Evolutionary conservation across 2,797 vertebrate species (phyloP), one percentile per base, ranked within the genome.

Genomic region (Eleutherodactylus coqui): DNA sequence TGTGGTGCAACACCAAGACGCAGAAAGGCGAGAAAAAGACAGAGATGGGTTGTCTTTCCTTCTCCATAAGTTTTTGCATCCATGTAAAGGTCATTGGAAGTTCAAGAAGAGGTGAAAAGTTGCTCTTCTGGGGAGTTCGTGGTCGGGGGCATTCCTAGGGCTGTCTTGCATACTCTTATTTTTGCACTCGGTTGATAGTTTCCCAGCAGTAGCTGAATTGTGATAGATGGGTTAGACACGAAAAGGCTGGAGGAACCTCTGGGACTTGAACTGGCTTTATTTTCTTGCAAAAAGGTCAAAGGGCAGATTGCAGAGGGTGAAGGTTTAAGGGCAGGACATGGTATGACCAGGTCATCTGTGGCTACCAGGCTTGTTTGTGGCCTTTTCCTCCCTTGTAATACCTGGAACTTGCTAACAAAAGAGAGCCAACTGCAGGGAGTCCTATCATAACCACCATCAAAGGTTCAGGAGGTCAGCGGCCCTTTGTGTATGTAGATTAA

Each of bases 181-280:
- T 94, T 95, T 94, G 93, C 91, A 58, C 92, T 84, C 95, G 94
- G 94, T 94, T 96, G 96, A 96, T 93, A 95, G 94, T 94, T 91
- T 96, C 97, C 93, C 97, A 96, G 97, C 95, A 88, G 96, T 96
- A 95, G 96, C 94, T 94, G 96, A 95, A 94, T 94, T 94, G 94
- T 98, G 97, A 98, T 97, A 94, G 97, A 98, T 97, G 96, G 97
- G 96, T 96, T n/a, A 96, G 95, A 90, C 92, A 93, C 94, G 97
- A 95, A 96, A 96, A 96, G 90, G 90, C 94, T 95, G 92, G 93
- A 92, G 92, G 89, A 87, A 91, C 93, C 93, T 93, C 92, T 90
- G 89, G 94, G 94, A 90, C 92, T 92, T 87, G 75, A 89, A 88
- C 90, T 91, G 88, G 88, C 82, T 91, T 92, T 89, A 76, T 93